Conservation (phyloP, 2,797 vertebrate genomes). For the Cebuella pygmaea region DNA sequence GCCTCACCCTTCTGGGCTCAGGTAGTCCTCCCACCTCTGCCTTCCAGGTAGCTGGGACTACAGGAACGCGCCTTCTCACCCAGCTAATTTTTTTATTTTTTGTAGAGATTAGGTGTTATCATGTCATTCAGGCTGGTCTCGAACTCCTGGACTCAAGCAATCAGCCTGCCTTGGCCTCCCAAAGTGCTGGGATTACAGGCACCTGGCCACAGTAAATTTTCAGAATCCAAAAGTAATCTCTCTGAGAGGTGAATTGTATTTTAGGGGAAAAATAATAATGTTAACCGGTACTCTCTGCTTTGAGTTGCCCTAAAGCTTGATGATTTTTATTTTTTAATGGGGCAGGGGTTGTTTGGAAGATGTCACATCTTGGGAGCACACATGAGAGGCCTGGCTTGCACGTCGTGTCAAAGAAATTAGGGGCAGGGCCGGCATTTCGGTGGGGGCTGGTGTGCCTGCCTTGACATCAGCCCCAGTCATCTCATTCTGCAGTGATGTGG, state of each 20-base stretch:
- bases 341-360: neutral
- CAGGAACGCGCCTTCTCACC: neutral
- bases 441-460: neutral
- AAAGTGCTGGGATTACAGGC: neutral
- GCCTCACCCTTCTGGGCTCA: neutral
- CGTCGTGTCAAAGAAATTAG: neutral
- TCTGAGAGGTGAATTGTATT: neutral
- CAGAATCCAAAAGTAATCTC: neutral
- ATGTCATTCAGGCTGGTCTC: neutral
- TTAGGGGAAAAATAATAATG: neutral
- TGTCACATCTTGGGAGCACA: no score
- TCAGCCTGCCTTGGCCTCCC: neutral
- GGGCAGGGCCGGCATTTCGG: neutral
- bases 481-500: slow-evolving; percentile 14
- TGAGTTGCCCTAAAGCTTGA: neutral
- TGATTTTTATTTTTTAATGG: neutral
- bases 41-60: neutral
- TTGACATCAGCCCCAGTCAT: slow-evolving; percentile 16
- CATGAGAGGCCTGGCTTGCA: neutral
- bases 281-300: neutral
- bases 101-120: neutral
- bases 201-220: neutral
- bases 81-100: neutral
- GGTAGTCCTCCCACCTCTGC: neutral
- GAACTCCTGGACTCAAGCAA: neutral